Base-by-base conservation (phyloP, 2,113 vertebrate species). In the Talpa occidentalis region DNA sequence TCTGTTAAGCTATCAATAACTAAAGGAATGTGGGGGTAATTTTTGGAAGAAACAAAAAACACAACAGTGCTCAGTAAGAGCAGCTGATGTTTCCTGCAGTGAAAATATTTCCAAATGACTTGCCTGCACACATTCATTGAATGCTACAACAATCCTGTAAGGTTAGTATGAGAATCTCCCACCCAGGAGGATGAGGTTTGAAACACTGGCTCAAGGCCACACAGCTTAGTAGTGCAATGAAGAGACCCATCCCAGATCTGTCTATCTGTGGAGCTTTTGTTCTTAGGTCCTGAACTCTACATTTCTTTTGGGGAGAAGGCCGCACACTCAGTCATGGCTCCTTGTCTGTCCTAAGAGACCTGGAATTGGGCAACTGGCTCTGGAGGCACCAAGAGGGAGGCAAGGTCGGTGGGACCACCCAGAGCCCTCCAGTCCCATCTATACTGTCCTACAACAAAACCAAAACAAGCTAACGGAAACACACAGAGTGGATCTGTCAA, bases 401-500 rank as follows among this genome's bases (percentile, higher is more conserved):
- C 21, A 28, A 9, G 56, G 8, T 0, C 0, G 30, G 47, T 35
- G 5, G 11, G 9, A 10, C 2, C 32, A 16, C 1, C 4, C 0
- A 32, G 3, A 24, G 42, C 30, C 49, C 59, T 15, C 49, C 49
- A 19, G 37, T 10, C 9, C 22, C 21, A 22, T 54, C 56, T 21
- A 37, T 11, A n/a, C 52, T 0, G 0, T 32, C 35, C 60, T 40
- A 35, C 42, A 5, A 60, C 19, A 32, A 40, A 67, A 54, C 22
- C 64, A 42, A 42, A 42, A 24, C 60, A 40, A 81, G 21, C 80
- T 22, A 30, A 44, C 21, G 42, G n/a, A 56, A 81, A 47, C 44
- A 37, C 28, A n/a, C 10, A 69, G 16, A 73, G 44, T 2, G 2
- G 32, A 37, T 19, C 54, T 44, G 26, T 59, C 37, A 30, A 47